phyloP scores from a whole-genome alignment of 2,888 invertebrate genomes.

The Encarsia formosa region DNA sequence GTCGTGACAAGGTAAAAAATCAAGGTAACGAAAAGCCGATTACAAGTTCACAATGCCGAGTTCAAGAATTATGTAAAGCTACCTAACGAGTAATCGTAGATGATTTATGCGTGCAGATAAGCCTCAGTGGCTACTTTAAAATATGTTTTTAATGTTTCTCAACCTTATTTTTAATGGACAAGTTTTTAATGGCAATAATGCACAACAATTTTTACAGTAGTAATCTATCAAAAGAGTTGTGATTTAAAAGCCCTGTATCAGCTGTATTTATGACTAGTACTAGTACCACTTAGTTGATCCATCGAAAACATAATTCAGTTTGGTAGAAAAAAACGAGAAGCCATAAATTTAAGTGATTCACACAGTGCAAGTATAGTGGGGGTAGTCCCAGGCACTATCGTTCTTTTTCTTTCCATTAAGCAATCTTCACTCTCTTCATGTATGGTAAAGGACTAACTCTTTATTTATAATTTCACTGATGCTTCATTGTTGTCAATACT shows the following conservation, averaged over 20 bases:
- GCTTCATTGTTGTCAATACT: background rate
- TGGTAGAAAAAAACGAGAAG: slow-evolving; percentile 5
- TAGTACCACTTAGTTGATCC: too few relatives aligned
- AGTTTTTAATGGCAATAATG: too few relatives aligned
- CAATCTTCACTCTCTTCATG: slow-evolving; percentile 17
- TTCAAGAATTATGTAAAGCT: slow-evolving; percentile 14
- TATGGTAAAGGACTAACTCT: slow-evolving; percentile 7
- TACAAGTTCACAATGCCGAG: slow-evolving; percentile 16
- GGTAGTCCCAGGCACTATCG: slow-evolving; percentile 18
- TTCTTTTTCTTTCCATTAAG: slow-evolving; percentile 23
- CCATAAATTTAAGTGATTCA: slow-evolving; percentile 19
- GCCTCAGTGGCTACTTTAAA: too few relatives aligned
- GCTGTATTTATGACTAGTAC: too few relatives aligned
- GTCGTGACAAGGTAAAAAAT: slow-evolving; percentile 22
- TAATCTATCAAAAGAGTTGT: too few relatives aligned
- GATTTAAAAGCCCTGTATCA: too few relatives aligned
- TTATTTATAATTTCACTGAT: slow-evolving; percentile 16
- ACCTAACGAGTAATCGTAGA: background rate
- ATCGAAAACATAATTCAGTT: slow-evolving; percentile 4
- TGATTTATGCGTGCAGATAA: too few relatives aligned
- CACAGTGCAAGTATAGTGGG: slow-evolving; percentile 12
- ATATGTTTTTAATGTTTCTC: too few relatives aligned
- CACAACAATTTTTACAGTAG: too few relatives aligned
- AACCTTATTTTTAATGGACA: too few relatives aligned
- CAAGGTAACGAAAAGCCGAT: slow-evolving; percentile 19